phyloP scores from a whole-genome alignment of 2,797 vertebrate genomes.

The Sebastes itinus region DNA sequence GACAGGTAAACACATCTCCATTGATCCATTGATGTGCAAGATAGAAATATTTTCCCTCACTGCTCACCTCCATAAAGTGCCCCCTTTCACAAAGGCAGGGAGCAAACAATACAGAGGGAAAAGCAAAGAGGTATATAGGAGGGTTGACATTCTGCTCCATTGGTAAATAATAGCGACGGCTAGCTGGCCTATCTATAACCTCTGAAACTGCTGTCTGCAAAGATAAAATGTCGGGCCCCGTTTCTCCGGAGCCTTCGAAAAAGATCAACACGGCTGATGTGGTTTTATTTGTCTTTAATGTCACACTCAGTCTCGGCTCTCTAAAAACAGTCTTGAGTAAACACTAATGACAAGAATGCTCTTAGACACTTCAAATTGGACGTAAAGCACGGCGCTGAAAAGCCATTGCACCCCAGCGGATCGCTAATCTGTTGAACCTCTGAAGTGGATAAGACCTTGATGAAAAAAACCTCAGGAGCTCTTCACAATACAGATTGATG shows the following conservation, averaged over 20 bases:
- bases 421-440: constrained; percentile 77
- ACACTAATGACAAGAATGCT: constrained; percentile 80
- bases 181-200: constrained; percentile 89
- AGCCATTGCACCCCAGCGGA: constrained; percentile 70
- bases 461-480: constrained; percentile 72
- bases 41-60: constrained; percentile 92
- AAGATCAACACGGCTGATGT: constrained; percentile 85
- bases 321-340: constrained; percentile 75
- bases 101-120: constrained; percentile 90
- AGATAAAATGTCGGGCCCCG: constrained; percentile 89
- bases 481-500: constrained; percentile 70
- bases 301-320: constrained; percentile 77
- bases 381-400: constrained; percentile 67
- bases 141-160: constrained; percentile 88
- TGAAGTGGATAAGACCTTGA: constrained; percentile 78
- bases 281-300: constrained; percentile 83
- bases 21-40: constrained; percentile 90
- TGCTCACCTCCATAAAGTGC: constrained; percentile 89
- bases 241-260: constrained; percentile 82
- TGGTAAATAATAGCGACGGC: constrained; percentile 91
- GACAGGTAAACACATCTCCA: constrained; percentile 96
- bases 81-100: constrained; percentile 88
- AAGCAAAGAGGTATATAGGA: constrained; percentile 85
- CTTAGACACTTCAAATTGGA: constrained; percentile 76
- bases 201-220: constrained; percentile 90